These are phyloP conservation scores for Archips crataeganus DNA, from an alignment of 2,888 invertebrate species.

Conservation along the genomic window DNA sequence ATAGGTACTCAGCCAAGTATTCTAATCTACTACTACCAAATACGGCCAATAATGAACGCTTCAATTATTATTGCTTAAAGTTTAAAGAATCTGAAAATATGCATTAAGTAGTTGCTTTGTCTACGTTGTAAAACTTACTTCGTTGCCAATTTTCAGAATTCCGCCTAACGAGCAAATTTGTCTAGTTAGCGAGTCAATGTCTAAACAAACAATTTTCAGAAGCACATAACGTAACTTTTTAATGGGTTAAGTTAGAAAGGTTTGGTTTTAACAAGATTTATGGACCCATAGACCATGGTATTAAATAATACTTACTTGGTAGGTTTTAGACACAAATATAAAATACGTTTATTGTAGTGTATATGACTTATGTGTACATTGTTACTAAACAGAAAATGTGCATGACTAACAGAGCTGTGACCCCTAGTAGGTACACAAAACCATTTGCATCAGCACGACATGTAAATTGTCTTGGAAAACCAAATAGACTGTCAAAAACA, in stretches of 20 bases:
- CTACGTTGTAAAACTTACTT: not conserved
- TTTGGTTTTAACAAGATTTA: conserved; percentile 43
- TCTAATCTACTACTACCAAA: too few species aligned
- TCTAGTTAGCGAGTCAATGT: conserved; percentile 9
- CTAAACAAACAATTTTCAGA: conserved; percentile 26
- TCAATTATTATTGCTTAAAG: too few species aligned
- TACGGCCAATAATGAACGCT: too few species aligned
- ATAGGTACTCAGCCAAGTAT: too few species aligned
- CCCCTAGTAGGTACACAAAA: too few species aligned
- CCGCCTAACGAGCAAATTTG: not conserved
- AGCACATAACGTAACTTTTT: conserved; percentile 48
- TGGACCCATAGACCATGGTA: conserved; percentile 36
- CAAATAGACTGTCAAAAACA: not conserved
- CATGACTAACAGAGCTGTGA: too few species aligned
- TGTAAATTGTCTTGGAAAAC: not conserved
- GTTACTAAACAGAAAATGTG: too few species aligned
- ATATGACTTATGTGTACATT: too few species aligned
- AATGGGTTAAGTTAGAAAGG: conserved; percentile 44
- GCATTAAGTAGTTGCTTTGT: not conserved
- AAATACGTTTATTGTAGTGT: not conserved
- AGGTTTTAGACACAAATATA: not conserved
- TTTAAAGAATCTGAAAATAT: too few species aligned
- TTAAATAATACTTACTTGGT: not conserved
- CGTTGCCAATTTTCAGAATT: not conserved
- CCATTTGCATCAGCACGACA: too few species aligned